Percentiles rank a stretch among this genome's conserved stretches.
Conservation (phyloP, 2,113 vertebrate genomes). For the Oxygymnocypris stewartii region DNA sequence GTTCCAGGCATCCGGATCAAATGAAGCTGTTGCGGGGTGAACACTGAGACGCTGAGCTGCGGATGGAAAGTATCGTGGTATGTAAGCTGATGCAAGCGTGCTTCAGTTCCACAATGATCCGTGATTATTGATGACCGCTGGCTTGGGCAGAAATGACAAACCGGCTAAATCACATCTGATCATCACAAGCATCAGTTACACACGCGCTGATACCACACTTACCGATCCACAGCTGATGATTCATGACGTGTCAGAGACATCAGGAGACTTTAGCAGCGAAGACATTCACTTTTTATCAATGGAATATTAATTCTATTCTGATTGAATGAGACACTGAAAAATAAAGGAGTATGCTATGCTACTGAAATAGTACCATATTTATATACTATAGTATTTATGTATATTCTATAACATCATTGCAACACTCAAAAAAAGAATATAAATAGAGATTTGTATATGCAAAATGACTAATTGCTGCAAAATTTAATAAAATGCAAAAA, state of each 20-base stretch:
- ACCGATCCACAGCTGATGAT: too few species aligned
- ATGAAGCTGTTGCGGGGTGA: conserved; percentile 1
- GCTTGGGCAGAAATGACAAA: conserved; percentile 57
- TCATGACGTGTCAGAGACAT: background rate
- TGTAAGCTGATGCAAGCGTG: conserved; percentile 69
- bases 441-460: too few species aligned
- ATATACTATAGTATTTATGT: too few species aligned
- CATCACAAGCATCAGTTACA: background rate
- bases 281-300: background rate
- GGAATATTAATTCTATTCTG: background rate
- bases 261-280: background rate
- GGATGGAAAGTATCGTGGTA: conserved; percentile 78
- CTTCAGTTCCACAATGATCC: conserved; percentile 94
- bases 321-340: background rate
- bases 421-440: too few species aligned
- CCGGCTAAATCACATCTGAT: conserved; percentile 10
- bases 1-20: background rate
- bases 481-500: too few species aligned
- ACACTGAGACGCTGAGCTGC: background rate
- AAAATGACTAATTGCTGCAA: too few species aligned
- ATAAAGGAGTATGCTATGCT: background rate
- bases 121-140: conserved; percentile 99
- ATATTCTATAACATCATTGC: too few species aligned
- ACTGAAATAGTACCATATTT: background rate
- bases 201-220: background rate